Conservation (phyloP, 2,888 invertebrate species). For the Drosophila tripunctata region DNA sequence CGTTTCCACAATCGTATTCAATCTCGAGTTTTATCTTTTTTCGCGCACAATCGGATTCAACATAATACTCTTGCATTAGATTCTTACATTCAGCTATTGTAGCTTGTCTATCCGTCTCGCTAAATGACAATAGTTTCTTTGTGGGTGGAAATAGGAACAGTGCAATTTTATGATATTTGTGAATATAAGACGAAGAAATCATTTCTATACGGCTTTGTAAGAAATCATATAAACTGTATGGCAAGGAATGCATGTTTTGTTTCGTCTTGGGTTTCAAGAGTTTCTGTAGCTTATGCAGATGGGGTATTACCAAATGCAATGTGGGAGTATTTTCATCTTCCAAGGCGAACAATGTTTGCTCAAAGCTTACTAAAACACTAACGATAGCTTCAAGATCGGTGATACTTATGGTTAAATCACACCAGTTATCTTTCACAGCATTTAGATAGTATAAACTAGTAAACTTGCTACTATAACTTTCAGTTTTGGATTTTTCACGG, state of each 20-base stretch:
- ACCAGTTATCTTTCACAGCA: neutral
- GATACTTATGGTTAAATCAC: neutral
- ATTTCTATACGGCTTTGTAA: no score
- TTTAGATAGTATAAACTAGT: constrained; percentile 3
- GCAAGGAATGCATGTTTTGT: no score
- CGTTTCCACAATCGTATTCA: constrained; percentile 2
- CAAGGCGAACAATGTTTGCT: constrained; percentile 1
- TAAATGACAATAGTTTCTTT: constrained; percentile 13
- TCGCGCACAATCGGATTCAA: neutral
- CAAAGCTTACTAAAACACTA: constrained; percentile 1
- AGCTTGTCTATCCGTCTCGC: neutral
- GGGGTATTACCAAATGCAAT: constrained; percentile 16
- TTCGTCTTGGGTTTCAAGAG: no score
- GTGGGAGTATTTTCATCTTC: constrained; percentile 4
- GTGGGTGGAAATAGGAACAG: constrained; percentile 22
- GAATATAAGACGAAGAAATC: constrained; percentile 1
- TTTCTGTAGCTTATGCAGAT: constrained; percentile 24
- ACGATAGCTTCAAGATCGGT: neutral
- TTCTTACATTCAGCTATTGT: constrained; percentile 2
- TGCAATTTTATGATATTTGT: constrained; percentile 21
- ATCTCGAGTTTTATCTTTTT: constrained; percentile 10
- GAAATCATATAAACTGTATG: no score
- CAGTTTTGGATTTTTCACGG: neutral
- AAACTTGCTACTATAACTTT: neutral
- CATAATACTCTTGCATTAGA: constrained; percentile 17